phyloP scores from a whole-genome alignment of 2,888 invertebrate species.

The Oligia latruncula region DNA sequence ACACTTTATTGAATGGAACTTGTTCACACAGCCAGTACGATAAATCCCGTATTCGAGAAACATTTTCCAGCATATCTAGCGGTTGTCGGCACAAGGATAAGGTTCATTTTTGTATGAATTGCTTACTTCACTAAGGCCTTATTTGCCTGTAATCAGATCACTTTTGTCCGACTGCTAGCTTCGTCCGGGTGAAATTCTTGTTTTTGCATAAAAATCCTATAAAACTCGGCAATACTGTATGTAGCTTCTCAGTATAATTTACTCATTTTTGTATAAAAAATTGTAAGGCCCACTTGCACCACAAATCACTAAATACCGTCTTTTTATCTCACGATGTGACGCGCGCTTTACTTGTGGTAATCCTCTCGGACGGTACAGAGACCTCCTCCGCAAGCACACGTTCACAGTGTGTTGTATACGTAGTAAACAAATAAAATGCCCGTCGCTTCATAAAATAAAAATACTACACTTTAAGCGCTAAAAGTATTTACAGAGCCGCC shows the following conservation, averaged over 20 bases:
- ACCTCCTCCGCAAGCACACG: no score
- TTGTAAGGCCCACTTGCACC: background rate
- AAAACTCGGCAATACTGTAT: no score
- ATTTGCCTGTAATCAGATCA: background rate
- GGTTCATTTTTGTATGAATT: background rate
- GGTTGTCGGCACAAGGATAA: background rate
- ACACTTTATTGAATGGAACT: background rate
- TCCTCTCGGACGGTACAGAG: no score
- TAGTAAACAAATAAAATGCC: no score
- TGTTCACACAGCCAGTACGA: background rate
- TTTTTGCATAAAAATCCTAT: no score
- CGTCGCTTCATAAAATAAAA: no score
- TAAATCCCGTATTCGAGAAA: background rate
- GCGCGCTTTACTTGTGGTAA: no score
- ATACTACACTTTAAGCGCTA: no score
- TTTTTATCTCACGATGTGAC: no score
- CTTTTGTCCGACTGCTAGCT: background rate
- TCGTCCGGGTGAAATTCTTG: background rate
- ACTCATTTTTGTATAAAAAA: conserved; percentile 2
- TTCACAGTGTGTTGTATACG: no score
- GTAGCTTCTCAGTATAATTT: background rate
- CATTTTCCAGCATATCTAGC: background rate
- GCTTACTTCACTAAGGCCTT: background rate
- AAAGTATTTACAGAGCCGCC: no score
- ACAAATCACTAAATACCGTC: background rate